phyloP scores from a whole-genome alignment of 2,113 vertebrate species.

The Acanthochromis polyacanthus region DNA sequence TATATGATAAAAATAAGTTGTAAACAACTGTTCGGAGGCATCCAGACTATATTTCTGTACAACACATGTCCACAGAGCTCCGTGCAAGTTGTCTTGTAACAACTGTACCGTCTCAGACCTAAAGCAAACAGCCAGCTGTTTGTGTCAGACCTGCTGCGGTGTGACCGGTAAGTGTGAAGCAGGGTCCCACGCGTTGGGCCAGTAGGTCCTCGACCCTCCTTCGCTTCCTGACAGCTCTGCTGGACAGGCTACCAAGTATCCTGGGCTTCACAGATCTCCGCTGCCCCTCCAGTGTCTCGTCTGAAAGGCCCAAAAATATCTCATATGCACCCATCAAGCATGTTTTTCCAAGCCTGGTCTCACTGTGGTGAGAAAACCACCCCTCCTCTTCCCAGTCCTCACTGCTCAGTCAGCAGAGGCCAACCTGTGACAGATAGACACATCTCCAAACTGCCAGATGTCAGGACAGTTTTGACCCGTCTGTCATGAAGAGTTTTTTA shows the following conservation, averaged over 20 bases:
- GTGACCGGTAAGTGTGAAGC: slow-evolving; percentile 78
- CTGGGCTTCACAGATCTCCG: slow-evolving; percentile 68
- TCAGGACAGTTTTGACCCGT: slow-evolving; percentile 69
- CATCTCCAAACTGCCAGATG: slow-evolving; percentile 70
- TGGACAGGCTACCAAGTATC: slow-evolving; percentile 64
- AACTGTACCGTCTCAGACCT: slow-evolving; percentile 75
- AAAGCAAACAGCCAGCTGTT: slow-evolving; percentile 82
- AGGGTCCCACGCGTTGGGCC: slow-evolving; percentile 82
- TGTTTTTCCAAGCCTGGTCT: slow-evolving; percentile 79
- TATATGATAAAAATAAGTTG: neutral
- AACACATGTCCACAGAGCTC: slow-evolving; percentile 49
- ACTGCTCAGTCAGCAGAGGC: slow-evolving; percentile 75
- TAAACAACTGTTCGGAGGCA: neutral
- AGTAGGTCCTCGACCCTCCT: slow-evolving; percentile 58
- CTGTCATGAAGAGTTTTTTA: slow-evolving; percentile 50
- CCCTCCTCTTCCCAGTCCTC: slow-evolving; percentile 68
- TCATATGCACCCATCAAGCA: slow-evolving; percentile 66
- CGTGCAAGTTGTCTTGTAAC: slow-evolving; percentile 77
- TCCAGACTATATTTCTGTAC: slow-evolving; percentile 1
- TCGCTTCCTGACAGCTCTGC: slow-evolving; percentile 71
- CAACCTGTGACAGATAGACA: slow-evolving; percentile 75
- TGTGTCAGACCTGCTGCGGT: slow-evolving; percentile 79
- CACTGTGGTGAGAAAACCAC: slow-evolving; percentile 76
- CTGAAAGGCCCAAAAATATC: slow-evolving; percentile 80
- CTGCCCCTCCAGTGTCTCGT: slow-evolving; percentile 64